Evolutionary conservation across 2,113 vertebrate species (phyloP).

Genomic region (Motacilla alba): DNA sequence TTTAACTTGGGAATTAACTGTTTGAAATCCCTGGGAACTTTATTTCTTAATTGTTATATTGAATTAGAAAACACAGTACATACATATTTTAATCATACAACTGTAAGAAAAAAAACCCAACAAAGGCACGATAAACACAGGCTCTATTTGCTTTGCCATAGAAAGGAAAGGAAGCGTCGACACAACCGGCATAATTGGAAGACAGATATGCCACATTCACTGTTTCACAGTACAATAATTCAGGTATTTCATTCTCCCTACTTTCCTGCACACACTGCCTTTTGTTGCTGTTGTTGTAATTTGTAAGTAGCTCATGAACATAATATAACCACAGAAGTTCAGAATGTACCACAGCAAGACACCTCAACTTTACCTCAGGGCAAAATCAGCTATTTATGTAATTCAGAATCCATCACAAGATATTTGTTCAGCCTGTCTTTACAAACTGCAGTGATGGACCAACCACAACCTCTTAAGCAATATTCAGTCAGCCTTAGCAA

Average conservation of each 20-base stretch:
- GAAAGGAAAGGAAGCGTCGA: not conserved
- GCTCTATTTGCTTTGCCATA: not conserved
- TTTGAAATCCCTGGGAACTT: not conserved
- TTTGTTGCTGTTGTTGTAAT: not conserved
- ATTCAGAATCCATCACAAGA: not conserved
- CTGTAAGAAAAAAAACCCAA: not conserved
- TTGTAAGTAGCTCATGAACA: not conserved
- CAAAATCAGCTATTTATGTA: not conserved
- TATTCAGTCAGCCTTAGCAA: not conserved
- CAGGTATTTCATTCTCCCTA: not conserved
- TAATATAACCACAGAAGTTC: not conserved
- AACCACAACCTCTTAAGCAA: not conserved
- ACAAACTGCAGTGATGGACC: not conserved
- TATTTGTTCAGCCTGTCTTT: not conserved
- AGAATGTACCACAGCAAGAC: not conserved
- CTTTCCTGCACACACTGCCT: rapidly evolving
- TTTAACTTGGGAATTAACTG: not conserved
- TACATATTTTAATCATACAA: not conserved
- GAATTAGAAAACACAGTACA: not conserved
- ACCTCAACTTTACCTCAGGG: not conserved
- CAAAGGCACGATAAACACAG: not conserved
- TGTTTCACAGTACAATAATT: not conserved
- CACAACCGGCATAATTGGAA: not conserved
- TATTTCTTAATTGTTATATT: not conserved
- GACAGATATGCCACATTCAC: not conserved